Evolutionary conservation across 2,888 invertebrate species (phyloP), one percentile per base, ranked within the genome.

Genomic region (Willowsia nigromaculata): DNA sequence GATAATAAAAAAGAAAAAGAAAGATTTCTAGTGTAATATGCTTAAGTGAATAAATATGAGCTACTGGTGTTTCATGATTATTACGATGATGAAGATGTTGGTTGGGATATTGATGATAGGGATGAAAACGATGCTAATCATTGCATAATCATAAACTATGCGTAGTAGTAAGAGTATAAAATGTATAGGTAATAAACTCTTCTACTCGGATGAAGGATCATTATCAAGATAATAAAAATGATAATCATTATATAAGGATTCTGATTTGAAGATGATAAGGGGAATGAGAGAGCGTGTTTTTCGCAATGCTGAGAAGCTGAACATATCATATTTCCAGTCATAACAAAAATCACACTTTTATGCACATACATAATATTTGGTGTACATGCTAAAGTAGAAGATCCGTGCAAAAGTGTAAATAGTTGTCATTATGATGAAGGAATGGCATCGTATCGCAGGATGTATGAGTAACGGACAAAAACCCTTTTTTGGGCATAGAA

Each of bases 41-140:
- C 25, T 76, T 50, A 27, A 50, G 50, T 76, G 76, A 76, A 76
- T 47, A 76, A 71, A 76, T 71, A 71, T n/a, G 50, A 25, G 76
- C 76, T 76, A 76, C 76, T 76, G 76, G 76, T 76, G 47, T 76
- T 76, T 25, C 33, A 33, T 30, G 53, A 22, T 65, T n/a, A n/a
- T n/a, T n/a, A n/a, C n/a, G 22, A 27, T 33, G 43, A 25, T 71
- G 30, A 76, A 76, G 71, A 43, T 71, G 71, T 43, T 43, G 5
- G 22, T 9, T 30, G 30, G 65, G 25, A 9, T 56, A n/a, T 11
- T 71, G 4, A 37, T 76, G 76, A 76, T 76, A 27, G 76, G 30
- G 47, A 76, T 71, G 71, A 71, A 71, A 71, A 71, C 13, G 71
- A 71, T 76, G 76, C 76, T 76, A 76, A 76, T 76, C 76, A 76